Conservation (phyloP, 2,113 vertebrate genomes). For the Gulo gulo region DNA sequence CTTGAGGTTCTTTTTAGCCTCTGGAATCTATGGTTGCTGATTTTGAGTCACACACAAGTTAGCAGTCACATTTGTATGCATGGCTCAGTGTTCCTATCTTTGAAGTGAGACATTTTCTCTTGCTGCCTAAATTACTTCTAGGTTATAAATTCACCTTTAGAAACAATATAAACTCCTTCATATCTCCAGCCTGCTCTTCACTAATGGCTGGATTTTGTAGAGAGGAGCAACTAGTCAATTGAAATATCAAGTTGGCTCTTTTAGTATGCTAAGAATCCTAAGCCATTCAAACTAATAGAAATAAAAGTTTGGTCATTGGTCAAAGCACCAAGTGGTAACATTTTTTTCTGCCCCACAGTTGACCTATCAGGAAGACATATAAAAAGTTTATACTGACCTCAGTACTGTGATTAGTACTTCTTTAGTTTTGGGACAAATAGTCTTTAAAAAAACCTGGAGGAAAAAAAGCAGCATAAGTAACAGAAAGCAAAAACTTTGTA, state of each 20-base stretch:
- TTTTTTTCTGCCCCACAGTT: background rate
- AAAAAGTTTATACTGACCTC: background rate
- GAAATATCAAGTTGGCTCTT: background rate
- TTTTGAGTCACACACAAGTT: slow-evolving; percentile 30
- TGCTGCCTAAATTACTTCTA: slow-evolving; percentile 67
- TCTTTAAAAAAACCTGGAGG: background rate
- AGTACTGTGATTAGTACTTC: background rate
- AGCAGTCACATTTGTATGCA: slow-evolving; percentile 64
- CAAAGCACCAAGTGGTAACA: background rate
- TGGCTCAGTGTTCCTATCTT: slow-evolving; percentile 43
- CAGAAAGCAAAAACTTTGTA: background rate
- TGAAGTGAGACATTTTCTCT: slow-evolving; percentile 66
- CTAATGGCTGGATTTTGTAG: background rate
- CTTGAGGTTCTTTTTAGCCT: slow-evolving; percentile 19
- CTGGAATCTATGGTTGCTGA: slow-evolving; percentile 1
- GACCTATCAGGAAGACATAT: background rate
- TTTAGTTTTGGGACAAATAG: background rate
- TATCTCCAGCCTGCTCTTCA: background rate
- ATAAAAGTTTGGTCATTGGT: background rate
- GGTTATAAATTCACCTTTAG: slow-evolving; percentile 65
- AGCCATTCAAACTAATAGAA: slow-evolving; percentile 20
- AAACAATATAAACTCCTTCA: slow-evolving; percentile 59
- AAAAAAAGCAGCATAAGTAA: background rate
- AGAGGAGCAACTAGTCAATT: background rate
- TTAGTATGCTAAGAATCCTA: background rate